Evolutionary conservation across 2,113 vertebrate genomes (phyloP), one percentile per base, ranked within the genome.

Genomic region (Acrocephalus kingi): DNA sequence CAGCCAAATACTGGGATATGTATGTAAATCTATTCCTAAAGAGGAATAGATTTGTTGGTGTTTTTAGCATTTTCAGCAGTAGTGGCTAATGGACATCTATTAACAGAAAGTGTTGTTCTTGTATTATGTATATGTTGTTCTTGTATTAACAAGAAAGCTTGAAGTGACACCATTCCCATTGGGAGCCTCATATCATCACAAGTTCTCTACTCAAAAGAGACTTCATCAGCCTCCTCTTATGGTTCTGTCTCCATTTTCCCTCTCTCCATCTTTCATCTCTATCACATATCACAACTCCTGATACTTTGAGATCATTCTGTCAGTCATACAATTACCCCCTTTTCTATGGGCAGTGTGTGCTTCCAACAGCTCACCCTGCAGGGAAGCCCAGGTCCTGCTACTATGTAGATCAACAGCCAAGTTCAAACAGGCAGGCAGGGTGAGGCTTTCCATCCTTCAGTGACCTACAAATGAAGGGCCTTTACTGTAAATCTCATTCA

Each of bases 281-380:
- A 24, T 28, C 37, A 56, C 15, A 8, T 24, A 25, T 28, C 56
- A 48, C 30, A 62, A 0, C 39, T 77, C n/a, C 33, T 49, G 30
- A 58, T 35, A 19, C 12, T 59, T 62, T 3, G 15, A 66, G 64
- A 43, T 69, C n/a, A 24, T 63, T 56, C 27, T 8, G 5, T 41
- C 27, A 68, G 54, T 24, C 17, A 22, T 39, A 24, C 11, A 33
- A 5, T 33, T 13, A 18, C 14, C 11, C 20, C 20, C 33, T 69
- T 49, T 9, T 48, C 33, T 46, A 2, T 52, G 33, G 66, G 25
- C 19, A 72, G 2, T 0, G 2, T 1, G 3, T 61, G 37, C 41
- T 49, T 25, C 81, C 28, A 72, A 6, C 35, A 79, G 82, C 31
- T 88, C 48, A 92, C 58, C 66, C 93, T 52, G 33, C 43, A 85